Conservation (phyloP, 1,140 invertebrate genomes). For the Leptestheria dahalacensis region DNA sequence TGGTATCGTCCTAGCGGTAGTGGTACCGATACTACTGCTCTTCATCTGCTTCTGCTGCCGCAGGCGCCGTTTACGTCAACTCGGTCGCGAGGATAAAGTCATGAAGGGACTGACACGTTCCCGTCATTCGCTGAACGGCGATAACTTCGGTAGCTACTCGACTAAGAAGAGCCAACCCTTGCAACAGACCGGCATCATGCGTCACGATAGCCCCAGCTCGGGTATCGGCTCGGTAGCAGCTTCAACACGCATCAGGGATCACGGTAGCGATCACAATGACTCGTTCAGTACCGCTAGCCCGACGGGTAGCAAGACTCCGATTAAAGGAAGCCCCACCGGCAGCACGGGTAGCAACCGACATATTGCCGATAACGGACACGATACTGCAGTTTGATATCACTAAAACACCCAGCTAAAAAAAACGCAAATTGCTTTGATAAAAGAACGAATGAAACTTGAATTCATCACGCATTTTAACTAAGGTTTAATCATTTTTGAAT, state of each 20-base stretch:
- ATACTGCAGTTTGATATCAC: background rate
- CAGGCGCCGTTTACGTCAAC: conserved; percentile 8
- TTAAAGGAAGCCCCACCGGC: conserved; percentile 2
- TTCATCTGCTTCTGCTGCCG: conserved; percentile 26
- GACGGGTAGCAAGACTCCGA: background rate
- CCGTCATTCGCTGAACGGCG: conserved; percentile 4
- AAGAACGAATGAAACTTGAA: too few species aligned
- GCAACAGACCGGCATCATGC: background rate
- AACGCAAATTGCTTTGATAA: too few species aligned
- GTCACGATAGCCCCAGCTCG: background rate
- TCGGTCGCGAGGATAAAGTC: conserved; percentile 2
- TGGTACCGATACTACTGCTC: conserved; percentile 32
- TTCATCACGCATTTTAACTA: too few species aligned
- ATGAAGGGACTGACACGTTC: conserved; percentile 2
- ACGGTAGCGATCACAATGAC: background rate
- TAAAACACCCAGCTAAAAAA: too few species aligned
- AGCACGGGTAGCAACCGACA: background rate
- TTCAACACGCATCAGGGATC: background rate
- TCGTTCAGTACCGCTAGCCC: background rate
- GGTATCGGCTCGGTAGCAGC: conserved; percentile 1
- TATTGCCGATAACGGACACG: background rate
- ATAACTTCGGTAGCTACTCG: background rate
- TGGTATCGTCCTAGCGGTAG: conserved; percentile 31
- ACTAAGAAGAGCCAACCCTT: background rate
- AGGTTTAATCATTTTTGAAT: too few species aligned